Percentiles rank a stretch among this genome's conserved stretches.
phyloP scores from a whole-genome alignment of 2,797 vertebrate genomes.

The Centroberyx gerrardi region DNA sequence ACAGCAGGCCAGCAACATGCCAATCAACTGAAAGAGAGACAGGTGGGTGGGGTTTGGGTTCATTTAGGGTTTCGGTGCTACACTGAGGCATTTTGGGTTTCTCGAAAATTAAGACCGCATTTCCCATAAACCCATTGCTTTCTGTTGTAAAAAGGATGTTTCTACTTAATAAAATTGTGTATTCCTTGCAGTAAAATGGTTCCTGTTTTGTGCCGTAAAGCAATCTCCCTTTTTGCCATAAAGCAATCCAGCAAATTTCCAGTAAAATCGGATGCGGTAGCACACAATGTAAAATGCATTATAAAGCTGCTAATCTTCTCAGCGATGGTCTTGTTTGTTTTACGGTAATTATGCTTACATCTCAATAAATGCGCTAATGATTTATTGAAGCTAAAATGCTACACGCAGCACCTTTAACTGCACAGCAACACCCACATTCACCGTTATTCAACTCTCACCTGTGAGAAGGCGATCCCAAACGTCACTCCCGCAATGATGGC shows the following conservation, averaged over 20 bases:
- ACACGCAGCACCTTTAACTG: neutral
- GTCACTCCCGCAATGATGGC: conserved; percentile 97
- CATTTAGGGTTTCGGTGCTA: neutral
- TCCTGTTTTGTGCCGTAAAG: too few species aligned
- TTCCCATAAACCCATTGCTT: neutral
- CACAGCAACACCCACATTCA: neutral
- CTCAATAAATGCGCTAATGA: neutral
- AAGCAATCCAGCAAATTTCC: neutral
- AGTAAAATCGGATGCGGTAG: neutral
- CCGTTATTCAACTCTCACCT: conserved; percentile 80
- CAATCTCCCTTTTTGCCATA: too few species aligned
- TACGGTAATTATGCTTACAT: neutral
- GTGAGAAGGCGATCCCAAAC: conserved; percentile 96
- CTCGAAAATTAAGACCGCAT: neutral
- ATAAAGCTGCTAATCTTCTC: too few species aligned
- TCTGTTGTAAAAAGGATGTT: too few species aligned
- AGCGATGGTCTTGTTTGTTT: neutral
- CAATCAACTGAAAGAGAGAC: conserved; percentile 90
- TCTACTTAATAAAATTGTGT: too few species aligned
- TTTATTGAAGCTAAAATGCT: neutral
- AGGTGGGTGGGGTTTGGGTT: neutral
- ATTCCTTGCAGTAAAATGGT: too few species aligned
- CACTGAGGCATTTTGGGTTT: neutral
- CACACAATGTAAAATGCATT: neutral
- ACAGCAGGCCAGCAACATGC: conserved; percentile 98